Evolutionary conservation across 2,888 invertebrate species (phyloP).

Genomic region (Ornithoptera priamus): DNA sequence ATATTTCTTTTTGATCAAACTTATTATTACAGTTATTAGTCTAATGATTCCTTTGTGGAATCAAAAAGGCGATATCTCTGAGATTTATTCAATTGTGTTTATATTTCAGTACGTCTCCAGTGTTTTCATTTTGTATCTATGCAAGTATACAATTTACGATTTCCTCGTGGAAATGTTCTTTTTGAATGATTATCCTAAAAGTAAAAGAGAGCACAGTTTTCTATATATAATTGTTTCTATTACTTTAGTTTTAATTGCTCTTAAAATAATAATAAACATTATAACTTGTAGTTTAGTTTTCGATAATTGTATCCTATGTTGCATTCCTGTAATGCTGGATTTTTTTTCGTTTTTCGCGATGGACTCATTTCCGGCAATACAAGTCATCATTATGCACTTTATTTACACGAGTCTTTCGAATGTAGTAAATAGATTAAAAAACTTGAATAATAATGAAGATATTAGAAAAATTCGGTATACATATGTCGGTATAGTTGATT

Average conservation of each 20-base stretch:
- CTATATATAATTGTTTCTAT: neutral
- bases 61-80: neutral
- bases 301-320: constrained; percentile 9
- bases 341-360: constrained; percentile 10
- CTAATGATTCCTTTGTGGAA: constrained; percentile 17
- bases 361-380: constrained; percentile 11
- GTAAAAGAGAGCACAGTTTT: neutral
- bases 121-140: constrained; percentile 3
- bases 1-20: constrained; percentile 14
- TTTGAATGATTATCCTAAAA: neutral
- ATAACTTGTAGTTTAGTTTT: constrained; percentile 1
- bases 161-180: constrained; percentile 23
- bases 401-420: constrained; percentile 16
- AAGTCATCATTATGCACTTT: constrained; percentile 9
- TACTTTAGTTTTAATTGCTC: neutral
- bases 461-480: constrained; percentile 2
- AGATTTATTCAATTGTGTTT: constrained; percentile 8
- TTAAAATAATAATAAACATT: constrained; percentile 11
- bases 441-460: neutral
- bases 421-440: constrained; percentile 7
- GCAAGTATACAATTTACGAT: constrained; percentile 14
- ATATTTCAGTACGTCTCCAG: constrained; percentile 10
- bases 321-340: constrained; percentile 1
- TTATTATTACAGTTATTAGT: neutral
- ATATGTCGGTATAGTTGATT: constrained; percentile 17